Evolutionary conservation across 2,113 vertebrate species (phyloP).

Genomic region (Capreolus pygargus): DNA sequence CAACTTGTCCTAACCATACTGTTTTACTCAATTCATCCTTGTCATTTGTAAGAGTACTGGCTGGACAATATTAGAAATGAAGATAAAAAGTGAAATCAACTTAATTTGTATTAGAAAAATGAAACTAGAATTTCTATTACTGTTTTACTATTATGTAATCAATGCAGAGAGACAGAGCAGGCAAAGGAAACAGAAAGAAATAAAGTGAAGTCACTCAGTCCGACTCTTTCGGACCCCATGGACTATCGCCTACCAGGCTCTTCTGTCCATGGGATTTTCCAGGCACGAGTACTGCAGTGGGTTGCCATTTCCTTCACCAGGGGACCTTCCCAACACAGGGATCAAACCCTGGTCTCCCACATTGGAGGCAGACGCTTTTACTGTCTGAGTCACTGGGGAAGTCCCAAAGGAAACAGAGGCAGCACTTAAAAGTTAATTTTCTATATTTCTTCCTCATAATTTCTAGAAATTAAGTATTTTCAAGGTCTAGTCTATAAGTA

Average conservation of each 20-base stretch:
- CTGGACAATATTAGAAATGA: background rate
- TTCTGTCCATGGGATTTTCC: background rate
- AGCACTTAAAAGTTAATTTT: background rate
- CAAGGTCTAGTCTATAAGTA: background rate
- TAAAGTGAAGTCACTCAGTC: background rate
- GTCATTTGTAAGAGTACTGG: background rate
- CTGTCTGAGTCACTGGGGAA: background rate
- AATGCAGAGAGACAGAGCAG: background rate
- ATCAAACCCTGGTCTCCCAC: background rate
- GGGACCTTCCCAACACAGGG: background rate
- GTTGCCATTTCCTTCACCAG: background rate
- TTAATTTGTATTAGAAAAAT: background rate
- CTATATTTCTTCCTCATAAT: background rate
- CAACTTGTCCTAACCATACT: background rate
- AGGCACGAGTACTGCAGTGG: background rate
- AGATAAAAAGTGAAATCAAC: background rate
- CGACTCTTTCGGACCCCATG: rapidly evolving
- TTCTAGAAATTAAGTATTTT: background rate
- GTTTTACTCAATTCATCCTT: background rate
- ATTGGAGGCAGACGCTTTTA: background rate
- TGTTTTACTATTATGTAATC: background rate
- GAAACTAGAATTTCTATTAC: background rate
- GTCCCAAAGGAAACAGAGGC: background rate
- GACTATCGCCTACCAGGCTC: background rate
- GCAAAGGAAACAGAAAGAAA: background rate